Evolutionary conservation across 2,888 invertebrate species (phyloP).

Genomic region (Cheilosia scutellata): DNA sequence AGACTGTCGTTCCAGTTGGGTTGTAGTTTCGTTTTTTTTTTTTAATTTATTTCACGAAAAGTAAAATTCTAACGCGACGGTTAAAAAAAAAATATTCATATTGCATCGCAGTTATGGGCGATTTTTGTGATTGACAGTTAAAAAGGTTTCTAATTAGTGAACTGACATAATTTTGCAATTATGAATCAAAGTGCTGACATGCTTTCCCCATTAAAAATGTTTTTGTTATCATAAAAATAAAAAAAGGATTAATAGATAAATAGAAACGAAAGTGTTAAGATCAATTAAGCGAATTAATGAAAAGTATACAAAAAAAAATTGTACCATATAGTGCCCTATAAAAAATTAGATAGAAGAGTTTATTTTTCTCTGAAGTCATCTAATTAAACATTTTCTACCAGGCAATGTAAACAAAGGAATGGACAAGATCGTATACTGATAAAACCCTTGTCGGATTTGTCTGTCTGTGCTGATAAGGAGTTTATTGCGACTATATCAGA

Average conservation of each 20-base stretch:
- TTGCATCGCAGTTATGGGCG: conserved; percentile 18
- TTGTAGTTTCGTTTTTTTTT: conserved; percentile 21
- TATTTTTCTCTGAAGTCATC: conserved; percentile 1
- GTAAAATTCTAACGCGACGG: conserved; percentile 3
- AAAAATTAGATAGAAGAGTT: conserved; percentile 1
- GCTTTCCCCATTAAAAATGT: conserved; percentile 27
- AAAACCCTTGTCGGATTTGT: neutral
- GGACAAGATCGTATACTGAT: conserved; percentile 21
- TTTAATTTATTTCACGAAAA: conserved; percentile 1
- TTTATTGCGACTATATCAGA: conserved; percentile 24
- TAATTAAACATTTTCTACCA: conserved; percentile 35
- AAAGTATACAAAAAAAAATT: conserved; percentile 1
- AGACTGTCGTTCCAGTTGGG: conserved; percentile 58
- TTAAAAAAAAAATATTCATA: neutral
- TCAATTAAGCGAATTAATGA: neutral
- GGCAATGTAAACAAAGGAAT: conserved; percentile 12
- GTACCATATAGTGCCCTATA: too few relatives aligned
- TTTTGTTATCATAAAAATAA: conserved; percentile 8
- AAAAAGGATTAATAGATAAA: neutral
- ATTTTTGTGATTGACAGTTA: conserved; percentile 17
- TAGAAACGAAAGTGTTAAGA: neutral
- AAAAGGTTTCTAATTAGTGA: conserved; percentile 38
- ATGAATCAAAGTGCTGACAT: neutral
- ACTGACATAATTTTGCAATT: conserved; percentile 12
- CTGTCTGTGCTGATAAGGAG: conserved; percentile 10